Base-by-base conservation (phyloP, 2,797 vertebrate species). In the Vireo griseus region DNA sequence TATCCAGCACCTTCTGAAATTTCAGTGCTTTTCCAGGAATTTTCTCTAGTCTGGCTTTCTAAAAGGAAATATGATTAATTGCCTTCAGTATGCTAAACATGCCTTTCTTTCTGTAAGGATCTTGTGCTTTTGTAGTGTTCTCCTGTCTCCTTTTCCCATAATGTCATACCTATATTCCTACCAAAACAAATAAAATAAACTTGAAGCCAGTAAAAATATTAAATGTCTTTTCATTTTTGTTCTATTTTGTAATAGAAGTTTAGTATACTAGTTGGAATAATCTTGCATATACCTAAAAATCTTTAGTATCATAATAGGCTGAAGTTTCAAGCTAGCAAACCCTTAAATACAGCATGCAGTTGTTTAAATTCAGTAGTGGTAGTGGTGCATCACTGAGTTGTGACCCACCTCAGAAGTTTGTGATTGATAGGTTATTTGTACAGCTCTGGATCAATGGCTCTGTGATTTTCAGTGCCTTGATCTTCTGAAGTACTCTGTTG, bases 1-100 rank as follows among this genome's bases (percentile, higher is more conserved):
- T 55, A 66, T 42, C 44, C 63, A 92, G 31, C 79, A 4, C 94
- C 75, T 95, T 96, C 94, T 92, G 79, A 91, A 86, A 83, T 94
- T 88, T 81, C 94, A 92, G 24, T 25, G 24, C 42, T 91, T 94
- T 85, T 90, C 76, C 62, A 58, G 40, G 54, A 91, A 52, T 86
- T 76, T 92, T 95, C 72, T 91, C 20, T 48, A 71, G 52, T 47
- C 31, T 83, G 65, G 29, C 16, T 44, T 86, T 16, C 61, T 86
- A 75, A 83, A 90, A 72, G 31, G 44, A 86, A 83, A 87, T 45
- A 75, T 71, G 62, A 84, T 88, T 83, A 79, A 79, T 77, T 93
- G 25, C 31, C 31, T 77, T 85, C 77, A 84, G 57, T 75, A 75
- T 11, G 19, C 17, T 72, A 86, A 77, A 92, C n/a, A 72, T 25